These are phyloP conservation scores for Plutomurus gul DNA, from an alignment of 1,140 invertebrate genomes.

Conservation along the genomic window DNA sequence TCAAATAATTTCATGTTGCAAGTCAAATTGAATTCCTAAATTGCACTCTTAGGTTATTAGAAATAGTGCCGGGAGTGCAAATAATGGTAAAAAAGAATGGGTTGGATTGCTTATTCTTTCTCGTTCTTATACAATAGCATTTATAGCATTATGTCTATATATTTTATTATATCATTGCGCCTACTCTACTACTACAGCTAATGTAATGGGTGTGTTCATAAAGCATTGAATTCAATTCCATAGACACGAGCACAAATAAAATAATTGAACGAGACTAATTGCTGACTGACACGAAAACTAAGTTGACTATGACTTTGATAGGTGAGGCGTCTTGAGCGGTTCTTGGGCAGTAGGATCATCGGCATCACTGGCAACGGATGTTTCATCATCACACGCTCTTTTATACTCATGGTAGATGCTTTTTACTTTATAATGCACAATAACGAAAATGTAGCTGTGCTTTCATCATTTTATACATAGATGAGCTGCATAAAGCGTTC, in stretches of 20 bases:
- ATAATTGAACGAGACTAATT: conserved; percentile 32
- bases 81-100: no score
- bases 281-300: conserved; percentile 3
- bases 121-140: no score
- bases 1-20: no score
- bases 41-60: no score
- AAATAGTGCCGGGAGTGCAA: no score
- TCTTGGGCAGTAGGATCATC: conserved; percentile 34
- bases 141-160: no score
- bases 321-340: conserved; percentile 46
- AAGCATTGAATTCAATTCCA: neutral
- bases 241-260: conserved; percentile 8
- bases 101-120: no score
- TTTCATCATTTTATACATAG: no score
- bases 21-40: no score
- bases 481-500: no score
- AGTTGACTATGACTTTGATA: conserved; percentile 17
- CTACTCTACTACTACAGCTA: neutral
- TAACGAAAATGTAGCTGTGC: neutral
- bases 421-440: neutral
- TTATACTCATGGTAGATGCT: conserved; percentile 44
- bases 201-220: neutral
- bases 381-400: conserved; percentile 47
- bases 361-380: conserved; percentile 43
- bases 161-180: no score